Base-by-base conservation (phyloP, 1,140 invertebrate species). In the Lepidurus apus region DNA sequence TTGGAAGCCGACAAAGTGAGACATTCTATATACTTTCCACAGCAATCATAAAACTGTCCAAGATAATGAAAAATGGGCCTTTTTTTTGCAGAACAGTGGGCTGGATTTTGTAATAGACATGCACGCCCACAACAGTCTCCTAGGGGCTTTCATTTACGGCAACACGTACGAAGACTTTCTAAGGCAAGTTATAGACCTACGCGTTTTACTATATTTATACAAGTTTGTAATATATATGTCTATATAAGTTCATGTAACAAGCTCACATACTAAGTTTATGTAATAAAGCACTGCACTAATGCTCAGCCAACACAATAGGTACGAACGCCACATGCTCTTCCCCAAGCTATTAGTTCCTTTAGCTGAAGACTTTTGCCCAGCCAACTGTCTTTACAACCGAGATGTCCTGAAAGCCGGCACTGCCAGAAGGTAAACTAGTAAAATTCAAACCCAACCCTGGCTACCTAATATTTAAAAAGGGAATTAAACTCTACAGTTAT, bases 151-250 rank as follows among this genome's bases (percentile, higher is more conserved):
- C 86, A 91, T 99, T 80, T 96, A 97, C 83, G 97, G 97, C 8
- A 98, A 98, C 86, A 93, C 94, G 0, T 98, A 96, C 83, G 96
- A 98, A 81, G 95, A 98, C 84, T 93, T 95, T 8, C 94, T 94
- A 84, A 91, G 93, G 92, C 93, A 84, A 81, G 80, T 79, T 77
- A 3, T 47, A 24, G 11, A 80, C 17, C 17, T 34, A 6, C 34
- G 44, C 73, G 10, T 26, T 7, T 24, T 24, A n/a, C 42, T 7
- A 26, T 21, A 17, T 43, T 43, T 75, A 42, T 24, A 42, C 7
- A 34, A 74, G 34, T 24, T 74, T 24, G 9, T 17, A 13, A 5
- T 73, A n/a, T 73, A 73, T 24, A 73, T n/a, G 53, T 73, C 17
- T 73, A 65, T 65, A 21, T 75, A 73, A 13, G n/a, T 17, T 21